A percentile compares a stretch with the other conserved stretches of the same genome.
Evolutionary conservation across 1,140 invertebrate genomes (phyloP).

Genomic region (Eufriesea mexicana): DNA sequence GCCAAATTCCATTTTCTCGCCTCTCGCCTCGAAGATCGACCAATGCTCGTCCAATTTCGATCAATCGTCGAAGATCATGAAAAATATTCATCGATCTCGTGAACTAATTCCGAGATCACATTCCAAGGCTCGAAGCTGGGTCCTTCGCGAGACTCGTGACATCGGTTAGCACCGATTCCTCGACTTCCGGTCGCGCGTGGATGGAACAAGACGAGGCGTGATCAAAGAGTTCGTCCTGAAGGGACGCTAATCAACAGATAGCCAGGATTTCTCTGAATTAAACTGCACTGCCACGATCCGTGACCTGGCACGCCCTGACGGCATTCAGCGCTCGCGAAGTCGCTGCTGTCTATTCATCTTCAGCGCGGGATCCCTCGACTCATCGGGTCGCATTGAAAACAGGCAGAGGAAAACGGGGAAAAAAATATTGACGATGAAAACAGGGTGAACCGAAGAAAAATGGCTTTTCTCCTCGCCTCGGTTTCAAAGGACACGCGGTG

Average conservation of each 20-base stretch:
- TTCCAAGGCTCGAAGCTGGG: no score
- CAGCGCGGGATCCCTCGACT: no score
- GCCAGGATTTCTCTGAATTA: conserved; percentile 32
- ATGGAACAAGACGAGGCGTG: not conserved
- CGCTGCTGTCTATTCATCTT: conserved; percentile 28
- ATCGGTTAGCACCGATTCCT: no score
- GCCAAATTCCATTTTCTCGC: no score
- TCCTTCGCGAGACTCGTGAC: no score
- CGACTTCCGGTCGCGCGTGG: no score
- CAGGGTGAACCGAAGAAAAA: conserved; percentile 27
- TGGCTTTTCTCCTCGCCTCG: not conserved
- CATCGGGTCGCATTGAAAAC: conserved; percentile 37
- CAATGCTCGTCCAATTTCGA: no score
- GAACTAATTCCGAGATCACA: no score
- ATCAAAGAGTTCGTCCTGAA: conserved; percentile 28
- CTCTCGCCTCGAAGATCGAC: no score
- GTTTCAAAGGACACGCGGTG: conserved; percentile 1
- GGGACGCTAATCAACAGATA: conserved; percentile 23
- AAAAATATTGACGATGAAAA: conserved; percentile 26
- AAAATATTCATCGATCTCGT: no score
- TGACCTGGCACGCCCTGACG: conserved; percentile 1
- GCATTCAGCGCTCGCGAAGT: not conserved
- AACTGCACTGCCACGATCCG: conserved; percentile 27
- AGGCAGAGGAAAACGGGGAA: not conserved
- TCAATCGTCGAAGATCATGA: no score